phyloP scores from a whole-genome alignment of 2,797 vertebrate genomes.

The Steatocranus sp. region DNA sequence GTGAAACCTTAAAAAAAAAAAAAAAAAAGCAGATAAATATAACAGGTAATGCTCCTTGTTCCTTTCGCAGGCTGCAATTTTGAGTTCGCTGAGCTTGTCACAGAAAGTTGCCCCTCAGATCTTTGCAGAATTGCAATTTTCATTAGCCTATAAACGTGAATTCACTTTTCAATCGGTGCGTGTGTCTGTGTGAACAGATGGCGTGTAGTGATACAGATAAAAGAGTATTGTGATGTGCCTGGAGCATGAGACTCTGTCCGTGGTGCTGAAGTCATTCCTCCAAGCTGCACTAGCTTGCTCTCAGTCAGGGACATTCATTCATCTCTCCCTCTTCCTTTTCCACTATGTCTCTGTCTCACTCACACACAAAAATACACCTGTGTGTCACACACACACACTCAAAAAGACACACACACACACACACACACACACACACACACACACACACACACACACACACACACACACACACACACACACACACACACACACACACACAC shows the following conservation, averaged over 20 bases:
- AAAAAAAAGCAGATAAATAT: slow-evolving; percentile 1
- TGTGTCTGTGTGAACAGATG: slow-evolving; percentile 7
- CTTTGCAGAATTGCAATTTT: slow-evolving; percentile 1
- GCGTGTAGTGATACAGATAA: too few relatives aligned
- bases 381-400: too few relatives aligned
- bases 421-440: too few relatives aligned
- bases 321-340: too few relatives aligned
- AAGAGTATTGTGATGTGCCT: too few relatives aligned
- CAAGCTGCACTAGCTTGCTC: too few relatives aligned
- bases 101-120: slow-evolving; percentile 8
- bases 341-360: too few relatives aligned
- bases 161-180: neutral
- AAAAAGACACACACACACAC: too few relatives aligned
- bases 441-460: neutral
- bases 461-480: neutral
- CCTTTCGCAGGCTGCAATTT: neutral
- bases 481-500: neutral
- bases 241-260: too few relatives aligned
- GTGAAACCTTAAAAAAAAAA: neutral
- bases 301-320: too few relatives aligned
- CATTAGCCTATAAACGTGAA: slow-evolving; percentile 24
- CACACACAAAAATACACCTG: too few relatives aligned
- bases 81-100: slow-evolving; percentile 17
- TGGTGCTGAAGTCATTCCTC: too few relatives aligned
- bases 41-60: neutral